Evolutionary conservation across 2,888 invertebrate species (phyloP).

Genomic region (Teleiodes luculella): DNA sequence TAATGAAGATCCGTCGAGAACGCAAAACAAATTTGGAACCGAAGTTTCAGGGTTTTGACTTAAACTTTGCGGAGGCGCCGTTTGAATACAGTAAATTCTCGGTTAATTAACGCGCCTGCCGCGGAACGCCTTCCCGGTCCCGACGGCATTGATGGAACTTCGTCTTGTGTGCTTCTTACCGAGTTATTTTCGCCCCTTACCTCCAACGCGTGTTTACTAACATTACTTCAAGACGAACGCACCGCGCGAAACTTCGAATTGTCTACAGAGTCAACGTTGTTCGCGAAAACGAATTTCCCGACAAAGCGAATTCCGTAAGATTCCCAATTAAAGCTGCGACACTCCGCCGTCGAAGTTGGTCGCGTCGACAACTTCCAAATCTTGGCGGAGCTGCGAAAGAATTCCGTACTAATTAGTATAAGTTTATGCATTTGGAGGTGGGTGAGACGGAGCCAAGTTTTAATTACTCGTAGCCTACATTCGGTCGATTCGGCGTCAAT

Average conservation of each 20-base stretch:
- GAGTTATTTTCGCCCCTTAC: slow-evolving; percentile 37
- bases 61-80: slow-evolving; percentile 52
- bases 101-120: slow-evolving; percentile 65
- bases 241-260: slow-evolving; percentile 40
- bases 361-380: slow-evolving; percentile 61
- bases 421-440: slow-evolving; percentile 71
- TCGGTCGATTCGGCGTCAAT: slow-evolving; percentile 23
- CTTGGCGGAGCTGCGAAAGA: slow-evolving; percentile 66
- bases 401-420: slow-evolving; percentile 73
- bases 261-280: slow-evolving; percentile 56
- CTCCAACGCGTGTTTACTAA: slow-evolving; percentile 15
- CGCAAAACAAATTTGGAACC: slow-evolving; percentile 64
- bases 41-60: slow-evolving; percentile 58
- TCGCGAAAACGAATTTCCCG: slow-evolving; percentile 53
- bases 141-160: slow-evolving; percentile 35
- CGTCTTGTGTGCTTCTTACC: slow-evolving; percentile 38
- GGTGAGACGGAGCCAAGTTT: slow-evolving; percentile 52
- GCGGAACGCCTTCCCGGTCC: slow-evolving; percentile 27
- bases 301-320: slow-evolving; percentile 71
- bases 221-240: slow-evolving; percentile 12
- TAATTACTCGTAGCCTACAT: slow-evolving; percentile 51
- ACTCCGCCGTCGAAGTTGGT: slow-evolving; percentile 59
- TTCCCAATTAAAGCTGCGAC: slow-evolving; percentile 75
- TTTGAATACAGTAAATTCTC: slow-evolving; percentile 67
- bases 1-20: slow-evolving; percentile 61